Conservation (phyloP, 2,888 invertebrate genomes). For the Troides oblongomaculatus region DNA sequence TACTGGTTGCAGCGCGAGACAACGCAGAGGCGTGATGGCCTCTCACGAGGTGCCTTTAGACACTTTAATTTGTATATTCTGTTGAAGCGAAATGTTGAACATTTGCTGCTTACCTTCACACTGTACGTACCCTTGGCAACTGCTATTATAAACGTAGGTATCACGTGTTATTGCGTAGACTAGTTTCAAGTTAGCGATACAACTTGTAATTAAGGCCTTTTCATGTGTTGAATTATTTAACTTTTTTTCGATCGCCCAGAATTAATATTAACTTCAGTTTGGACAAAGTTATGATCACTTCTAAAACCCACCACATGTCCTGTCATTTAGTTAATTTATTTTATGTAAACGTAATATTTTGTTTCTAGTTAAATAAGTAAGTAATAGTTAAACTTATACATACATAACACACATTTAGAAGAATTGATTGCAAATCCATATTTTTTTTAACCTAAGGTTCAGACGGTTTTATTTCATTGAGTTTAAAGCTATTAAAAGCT, state of each 20-base stretch:
- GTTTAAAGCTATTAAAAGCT: no score
- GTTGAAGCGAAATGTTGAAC: constrained; percentile 40
- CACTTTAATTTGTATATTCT: constrained; percentile 63
- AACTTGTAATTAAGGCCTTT: not conserved
- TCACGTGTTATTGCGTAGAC: constrained; percentile 21
- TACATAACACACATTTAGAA: no score
- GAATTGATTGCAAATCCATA: no score
- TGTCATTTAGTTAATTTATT: no score
- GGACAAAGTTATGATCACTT: not conserved
- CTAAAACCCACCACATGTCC: no score
- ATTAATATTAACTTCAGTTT: not conserved
- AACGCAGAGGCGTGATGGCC: constrained; percentile 45
- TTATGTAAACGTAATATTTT: no score
- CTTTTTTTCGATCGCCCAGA: not conserved
- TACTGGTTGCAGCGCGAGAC: constrained; percentile 46
- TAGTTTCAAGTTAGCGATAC: constrained; percentile 7
- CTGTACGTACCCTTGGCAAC: constrained; percentile 24
- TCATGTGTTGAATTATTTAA: not conserved
- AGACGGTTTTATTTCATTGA: no score
- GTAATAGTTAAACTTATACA: no score
- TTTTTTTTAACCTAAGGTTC: no score
- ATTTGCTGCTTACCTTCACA: constrained; percentile 35
- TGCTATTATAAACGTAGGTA: constrained; percentile 19
- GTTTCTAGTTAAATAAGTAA: no score
- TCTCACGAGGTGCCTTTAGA: constrained; percentile 54